Percentiles rank a stretch among this genome's conserved stretches.
phyloP scores from a whole-genome alignment of 2,797 vertebrate genomes.

The Harpagifer antarcticus region DNA sequence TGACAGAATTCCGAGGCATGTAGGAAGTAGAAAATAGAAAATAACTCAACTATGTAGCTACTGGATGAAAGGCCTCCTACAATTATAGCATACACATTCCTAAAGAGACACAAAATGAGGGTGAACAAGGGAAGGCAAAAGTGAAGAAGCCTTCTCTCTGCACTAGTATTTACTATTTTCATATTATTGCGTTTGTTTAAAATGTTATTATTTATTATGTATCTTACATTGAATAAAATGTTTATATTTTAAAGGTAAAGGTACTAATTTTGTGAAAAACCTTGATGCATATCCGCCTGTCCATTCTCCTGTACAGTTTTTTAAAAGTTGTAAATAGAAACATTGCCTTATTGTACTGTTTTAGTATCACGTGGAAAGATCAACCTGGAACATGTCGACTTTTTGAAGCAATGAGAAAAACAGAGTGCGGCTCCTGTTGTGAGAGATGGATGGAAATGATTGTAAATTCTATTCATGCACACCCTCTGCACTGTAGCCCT shows the following conservation, averaged over 20 bases:
- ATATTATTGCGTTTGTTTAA: conserved; percentile 71
- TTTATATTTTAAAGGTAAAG: conserved; percentile 37
- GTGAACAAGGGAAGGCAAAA: conserved; percentile 45
- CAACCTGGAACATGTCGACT: conserved; percentile 52
- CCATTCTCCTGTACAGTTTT: conserved; percentile 83
- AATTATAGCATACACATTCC: conserved; percentile 73
- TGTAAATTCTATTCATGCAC: conserved; percentile 69
- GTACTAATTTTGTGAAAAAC: conserved; percentile 37
- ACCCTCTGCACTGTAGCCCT: conserved; percentile 69
- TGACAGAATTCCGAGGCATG: conserved; percentile 51
- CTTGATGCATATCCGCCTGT: conserved; percentile 30
- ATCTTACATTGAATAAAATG: conserved; percentile 44
- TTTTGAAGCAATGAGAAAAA: conserved; percentile 43
- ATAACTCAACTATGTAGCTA: conserved; percentile 66
- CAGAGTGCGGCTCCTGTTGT: conserved; percentile 49
- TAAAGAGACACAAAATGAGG: conserved; percentile 61
- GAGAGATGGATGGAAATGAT: conserved; percentile 65
- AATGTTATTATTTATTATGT: conserved; percentile 54
- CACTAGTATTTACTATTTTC: conserved; percentile 55
- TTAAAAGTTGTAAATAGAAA: conserved; percentile 81
- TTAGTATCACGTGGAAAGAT: conserved; percentile 71
- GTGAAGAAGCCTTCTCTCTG: conserved; percentile 44
- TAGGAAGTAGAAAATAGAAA: conserved; percentile 69
- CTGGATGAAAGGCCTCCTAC: conserved; percentile 70
- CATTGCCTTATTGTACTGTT: conserved; percentile 80